Conservation (phyloP, 2,888 invertebrate species). For the Meganola albula region DNA sequence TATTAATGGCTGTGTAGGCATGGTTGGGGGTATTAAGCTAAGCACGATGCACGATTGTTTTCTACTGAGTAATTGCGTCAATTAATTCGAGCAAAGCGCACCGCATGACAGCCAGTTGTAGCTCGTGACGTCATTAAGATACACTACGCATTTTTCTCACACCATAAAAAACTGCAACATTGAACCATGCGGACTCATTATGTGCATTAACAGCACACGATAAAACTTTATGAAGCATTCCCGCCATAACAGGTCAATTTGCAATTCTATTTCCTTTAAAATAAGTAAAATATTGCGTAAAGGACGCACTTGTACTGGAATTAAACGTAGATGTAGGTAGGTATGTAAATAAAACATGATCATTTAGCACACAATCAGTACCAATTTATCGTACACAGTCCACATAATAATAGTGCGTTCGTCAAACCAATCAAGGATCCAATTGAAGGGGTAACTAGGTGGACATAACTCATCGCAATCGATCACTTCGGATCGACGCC, state of each 20-base stretch:
- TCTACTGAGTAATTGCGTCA: slow-evolving; percentile 65
- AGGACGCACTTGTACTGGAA: no score
- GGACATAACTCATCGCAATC: slow-evolving; percentile 68
- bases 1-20: slow-evolving; percentile 58
- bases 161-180: slow-evolving; percentile 44
- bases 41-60: slow-evolving; percentile 63
- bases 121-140: slow-evolving; percentile 56
- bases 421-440: slow-evolving; percentile 73
- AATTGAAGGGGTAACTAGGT: slow-evolving; percentile 76
- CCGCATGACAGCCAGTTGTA: slow-evolving; percentile 51
- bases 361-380: slow-evolving; percentile 61
- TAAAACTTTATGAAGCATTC: slow-evolving; percentile 48
- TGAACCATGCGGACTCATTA: slow-evolving; percentile 43
- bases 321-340: no score
- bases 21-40: slow-evolving; percentile 55
- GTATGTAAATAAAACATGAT: slow-evolving; percentile 34
- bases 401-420: slow-evolving; percentile 62
- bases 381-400: slow-evolving; percentile 60
- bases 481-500: slow-evolving; percentile 59
- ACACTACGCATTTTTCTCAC: slow-evolving; percentile 60
- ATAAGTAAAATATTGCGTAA: slow-evolving; percentile 30
- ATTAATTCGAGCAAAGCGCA: slow-evolving; percentile 65
- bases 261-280: slow-evolving; percentile 35
- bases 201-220: slow-evolving; percentile 43
- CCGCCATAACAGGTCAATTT: slow-evolving; percentile 40